Evolutionary conservation across 2,113 vertebrate species (phyloP).

Genomic region (Anoplopoma fimbria): DNA sequence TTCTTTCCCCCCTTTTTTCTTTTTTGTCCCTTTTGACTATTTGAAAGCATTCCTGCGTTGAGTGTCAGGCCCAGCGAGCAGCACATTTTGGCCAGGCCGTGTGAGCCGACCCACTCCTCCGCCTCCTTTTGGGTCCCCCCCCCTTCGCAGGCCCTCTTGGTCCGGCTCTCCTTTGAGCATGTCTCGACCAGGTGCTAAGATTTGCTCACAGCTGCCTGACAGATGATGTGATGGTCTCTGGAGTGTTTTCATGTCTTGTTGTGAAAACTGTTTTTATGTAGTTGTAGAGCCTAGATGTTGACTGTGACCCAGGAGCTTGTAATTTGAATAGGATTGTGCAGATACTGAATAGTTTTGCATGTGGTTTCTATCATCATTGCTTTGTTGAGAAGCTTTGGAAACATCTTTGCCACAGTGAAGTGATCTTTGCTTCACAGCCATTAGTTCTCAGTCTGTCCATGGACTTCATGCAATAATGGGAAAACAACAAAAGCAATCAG

Average conservation of each 20-base stretch:
- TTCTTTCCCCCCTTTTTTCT: slow-evolving; percentile 38
- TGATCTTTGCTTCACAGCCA: slow-evolving; percentile 27
- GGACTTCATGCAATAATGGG: slow-evolving; percentile 43
- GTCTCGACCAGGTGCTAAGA: slow-evolving; percentile 78
- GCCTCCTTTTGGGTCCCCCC: slow-evolving; percentile 57
- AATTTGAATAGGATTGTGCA: slow-evolving; percentile 6
- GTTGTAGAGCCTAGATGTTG: slow-evolving; percentile 41
- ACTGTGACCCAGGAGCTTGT: slow-evolving; percentile 29
- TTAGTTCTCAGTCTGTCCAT: slow-evolving; percentile 7
- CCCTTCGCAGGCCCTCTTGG: slow-evolving; percentile 53
- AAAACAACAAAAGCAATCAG: slow-evolving; percentile 41
- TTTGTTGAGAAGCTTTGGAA: slow-evolving; percentile 11
- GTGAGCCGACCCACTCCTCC: slow-evolving; percentile 62
- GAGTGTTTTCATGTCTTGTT: slow-evolving; percentile 78
- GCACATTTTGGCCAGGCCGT: slow-evolving; percentile 60
- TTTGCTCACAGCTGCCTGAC: slow-evolving; percentile 81
- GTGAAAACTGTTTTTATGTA: slow-evolving; percentile 73
- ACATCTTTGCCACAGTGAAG: slow-evolving; percentile 16
- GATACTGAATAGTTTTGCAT: not conserved
- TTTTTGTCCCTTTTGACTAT: slow-evolving; percentile 73
- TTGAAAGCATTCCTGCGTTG: slow-evolving; percentile 80
- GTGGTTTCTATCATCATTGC: not conserved
- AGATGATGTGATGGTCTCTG: slow-evolving; percentile 73
- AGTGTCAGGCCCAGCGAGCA: slow-evolving; percentile 70
- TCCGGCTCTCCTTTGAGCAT: slow-evolving; percentile 56